Conservation (phyloP, 2,797 vertebrate genomes). For the Poeciliopsis paucimaculata region DNA sequence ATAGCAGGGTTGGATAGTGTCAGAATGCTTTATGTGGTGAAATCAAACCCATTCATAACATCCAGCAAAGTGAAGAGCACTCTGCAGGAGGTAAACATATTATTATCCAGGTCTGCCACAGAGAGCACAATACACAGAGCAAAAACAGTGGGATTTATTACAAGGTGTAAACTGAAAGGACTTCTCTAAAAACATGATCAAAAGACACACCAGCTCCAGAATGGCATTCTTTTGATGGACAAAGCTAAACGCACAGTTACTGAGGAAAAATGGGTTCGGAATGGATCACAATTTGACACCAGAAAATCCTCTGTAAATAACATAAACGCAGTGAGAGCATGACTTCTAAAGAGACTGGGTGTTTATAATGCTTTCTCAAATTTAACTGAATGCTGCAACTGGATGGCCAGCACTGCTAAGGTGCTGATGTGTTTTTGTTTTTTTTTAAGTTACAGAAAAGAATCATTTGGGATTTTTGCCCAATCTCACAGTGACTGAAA, state of each 20-base stretch:
- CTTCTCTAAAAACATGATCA: background rate
- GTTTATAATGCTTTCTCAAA: background rate
- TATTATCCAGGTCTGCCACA: background rate
- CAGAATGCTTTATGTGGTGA: background rate
- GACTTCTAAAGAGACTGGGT: background rate
- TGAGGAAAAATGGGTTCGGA: background rate
- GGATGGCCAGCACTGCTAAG: background rate
- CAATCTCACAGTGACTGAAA: background rate
- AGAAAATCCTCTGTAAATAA: background rate
- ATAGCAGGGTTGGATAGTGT: background rate
- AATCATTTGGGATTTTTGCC: background rate
- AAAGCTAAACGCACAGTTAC: background rate
- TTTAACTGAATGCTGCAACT: background rate
- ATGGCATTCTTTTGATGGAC: background rate
- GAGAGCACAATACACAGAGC: background rate
- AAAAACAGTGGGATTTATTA: background rate
- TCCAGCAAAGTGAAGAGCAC: background rate
- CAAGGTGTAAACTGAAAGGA: background rate
- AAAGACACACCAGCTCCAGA: background rate
- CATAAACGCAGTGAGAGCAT: background rate
- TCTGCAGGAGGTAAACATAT: slow-evolving; percentile 4
- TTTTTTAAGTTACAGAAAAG: background rate
- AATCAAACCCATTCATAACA: background rate
- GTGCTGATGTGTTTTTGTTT: background rate
- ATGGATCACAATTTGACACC: background rate